A percentile compares a stretch with the other conserved stretches of the same genome.
phyloP scores from a whole-genome alignment of 2,797 vertebrate species.

The Chrosomus eos region DNA sequence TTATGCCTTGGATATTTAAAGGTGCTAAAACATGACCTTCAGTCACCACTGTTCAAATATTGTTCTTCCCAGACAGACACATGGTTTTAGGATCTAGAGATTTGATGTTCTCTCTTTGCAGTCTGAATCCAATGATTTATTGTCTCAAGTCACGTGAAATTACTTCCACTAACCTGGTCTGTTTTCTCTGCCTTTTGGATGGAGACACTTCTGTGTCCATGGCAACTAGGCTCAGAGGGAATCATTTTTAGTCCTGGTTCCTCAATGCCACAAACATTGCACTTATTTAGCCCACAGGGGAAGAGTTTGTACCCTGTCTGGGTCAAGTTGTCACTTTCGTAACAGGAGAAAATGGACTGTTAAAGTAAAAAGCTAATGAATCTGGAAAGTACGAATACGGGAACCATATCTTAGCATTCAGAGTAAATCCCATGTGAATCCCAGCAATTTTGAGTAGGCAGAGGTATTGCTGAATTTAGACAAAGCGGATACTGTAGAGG shows the following conservation, averaged over 20 bases:
- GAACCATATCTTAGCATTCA: background rate
- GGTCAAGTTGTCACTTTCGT: conserved; percentile 35
- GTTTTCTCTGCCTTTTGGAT: conserved; percentile 20
- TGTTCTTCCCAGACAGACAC: background rate
- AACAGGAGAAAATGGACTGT: background rate
- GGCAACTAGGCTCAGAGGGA: conserved; percentile 61
- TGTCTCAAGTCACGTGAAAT: conserved; percentile 4
- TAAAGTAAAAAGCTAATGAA: background rate
- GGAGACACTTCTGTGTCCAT: conserved; percentile 62
- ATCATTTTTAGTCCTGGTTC: conserved; percentile 27
- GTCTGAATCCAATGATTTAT: background rate
- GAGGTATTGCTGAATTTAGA: background rate
- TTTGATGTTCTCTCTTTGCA: background rate
- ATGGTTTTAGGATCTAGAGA: background rate
- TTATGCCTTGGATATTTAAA: background rate
- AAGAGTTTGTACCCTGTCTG: conserved; percentile 29
- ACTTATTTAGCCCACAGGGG: conserved; percentile 6
- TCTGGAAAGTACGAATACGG: background rate
- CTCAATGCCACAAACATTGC: conserved; percentile 31
- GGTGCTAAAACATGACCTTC: background rate
- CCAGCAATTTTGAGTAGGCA: background rate
- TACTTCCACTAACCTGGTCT: conserved; percentile 10
- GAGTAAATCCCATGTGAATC: background rate
- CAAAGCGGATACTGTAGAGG: background rate
- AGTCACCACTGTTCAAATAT: background rate